Base-by-base conservation (phyloP, 2,888 invertebrate genomes). In the Hyppa rectilinea region DNA sequence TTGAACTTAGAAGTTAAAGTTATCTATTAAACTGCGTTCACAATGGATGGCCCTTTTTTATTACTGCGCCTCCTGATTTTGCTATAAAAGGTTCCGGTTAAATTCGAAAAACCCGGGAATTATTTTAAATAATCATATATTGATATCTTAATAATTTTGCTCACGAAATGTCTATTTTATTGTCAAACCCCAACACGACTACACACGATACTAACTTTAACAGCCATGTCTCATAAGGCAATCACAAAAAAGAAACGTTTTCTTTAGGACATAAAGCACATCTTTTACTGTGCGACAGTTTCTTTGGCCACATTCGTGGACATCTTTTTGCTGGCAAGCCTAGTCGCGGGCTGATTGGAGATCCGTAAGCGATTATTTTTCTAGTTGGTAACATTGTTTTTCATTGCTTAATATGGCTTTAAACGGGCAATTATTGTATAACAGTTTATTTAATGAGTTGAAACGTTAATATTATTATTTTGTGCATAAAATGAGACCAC, bases 291-390 rank as follows among this genome's bases (percentile, higher is more conserved):
- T 80, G 64, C 7, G 7, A 60, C 78, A 26, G 62, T 65, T 68
- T 43, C 84, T 49, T 72, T 58, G 70, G 70, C 81, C 85, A 87
- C 88, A 88, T 89, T 92, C 89, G 79, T 87, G 85, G 81, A 71
- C 85, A 87, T 90, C 92, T 92, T 90, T 93, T 93, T 93, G 88
- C 89, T 82, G 71, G 80, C 79, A 72, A 77, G 81, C 77, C 84
- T 87, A 85, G 85, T 75, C 84, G 77, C 91, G 87, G 87, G 92
- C 92, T 87, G 74, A 71, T 83, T 85, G 86, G 91, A 90, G 91
- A 88, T 91, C 92, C 85, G 75, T 55, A 50, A 66, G 66, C 36
- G 47, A 68, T 76, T 78, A 69, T 64, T 68, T 78, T 75, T 75
- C 81, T 73, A 80, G 70, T 71, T 68, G 36, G 64, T 53, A 70